Evolutionary conservation across 2,113 vertebrate species (phyloP).

Genomic region (Hemibagrus wyckioides): DNA sequence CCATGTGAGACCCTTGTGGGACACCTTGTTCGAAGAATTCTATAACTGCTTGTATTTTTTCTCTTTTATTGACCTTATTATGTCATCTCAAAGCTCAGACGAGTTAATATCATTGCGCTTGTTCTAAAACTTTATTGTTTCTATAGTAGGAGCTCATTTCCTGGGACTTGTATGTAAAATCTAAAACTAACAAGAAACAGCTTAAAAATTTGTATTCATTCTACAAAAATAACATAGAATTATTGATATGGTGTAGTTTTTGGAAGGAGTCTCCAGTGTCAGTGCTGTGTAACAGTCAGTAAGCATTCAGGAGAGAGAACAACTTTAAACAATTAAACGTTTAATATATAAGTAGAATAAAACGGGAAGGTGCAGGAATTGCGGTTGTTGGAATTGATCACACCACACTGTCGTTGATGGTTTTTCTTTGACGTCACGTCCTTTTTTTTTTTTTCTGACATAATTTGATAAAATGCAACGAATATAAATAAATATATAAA

Average conservation of each 20-base stretch:
- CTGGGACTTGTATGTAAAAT: neutral
- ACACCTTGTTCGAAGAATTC: neutral
- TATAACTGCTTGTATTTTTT: neutral
- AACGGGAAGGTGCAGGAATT: neutral
- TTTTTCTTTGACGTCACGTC: too few relatives aligned
- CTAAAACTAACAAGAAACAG: neutral
- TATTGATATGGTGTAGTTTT: neutral
- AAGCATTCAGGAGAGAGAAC: neutral
- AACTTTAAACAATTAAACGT: too few relatives aligned
- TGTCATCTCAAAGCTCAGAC: too few relatives aligned
- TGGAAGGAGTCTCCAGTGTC: neutral
- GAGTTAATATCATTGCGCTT: too few relatives aligned
- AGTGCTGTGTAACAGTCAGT: neutral
- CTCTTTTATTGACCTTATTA: neutral
- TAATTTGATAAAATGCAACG: neutral
- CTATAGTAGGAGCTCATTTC: neutral
- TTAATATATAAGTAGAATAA: neutral
- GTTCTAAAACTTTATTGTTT: neutral
- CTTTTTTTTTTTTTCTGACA: neutral
- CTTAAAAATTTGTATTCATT: neutral
- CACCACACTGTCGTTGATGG: neutral
- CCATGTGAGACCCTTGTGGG: neutral
- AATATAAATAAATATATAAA: constrained; percentile 6
- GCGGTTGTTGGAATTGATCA: neutral
- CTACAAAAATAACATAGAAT: neutral